phyloP scores from a whole-genome alignment of 2,113 vertebrate species.

The Maccullochella peelii region DNA sequence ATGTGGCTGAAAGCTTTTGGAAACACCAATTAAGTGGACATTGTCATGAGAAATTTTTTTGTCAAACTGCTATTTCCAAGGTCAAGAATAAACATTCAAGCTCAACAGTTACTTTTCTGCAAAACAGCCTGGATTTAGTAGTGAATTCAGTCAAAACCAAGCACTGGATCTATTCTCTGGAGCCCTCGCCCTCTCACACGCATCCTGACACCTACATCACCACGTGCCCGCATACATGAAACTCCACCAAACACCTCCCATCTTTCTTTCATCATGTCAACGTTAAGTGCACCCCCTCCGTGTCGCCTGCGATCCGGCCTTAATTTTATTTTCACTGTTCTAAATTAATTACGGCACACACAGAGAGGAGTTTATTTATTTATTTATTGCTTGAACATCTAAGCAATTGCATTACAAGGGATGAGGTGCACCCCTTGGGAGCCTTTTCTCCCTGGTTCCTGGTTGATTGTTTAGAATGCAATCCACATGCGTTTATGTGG shows the following conservation, averaged over 20 bases:
- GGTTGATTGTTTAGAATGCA: conserved; percentile 56
- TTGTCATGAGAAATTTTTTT: neutral
- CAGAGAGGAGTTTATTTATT: conserved; percentile 62
- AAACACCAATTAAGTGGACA: neutral
- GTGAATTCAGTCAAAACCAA: neutral
- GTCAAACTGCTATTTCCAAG: neutral
- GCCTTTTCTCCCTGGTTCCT: conserved; percentile 20
- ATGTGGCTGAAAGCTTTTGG: neutral
- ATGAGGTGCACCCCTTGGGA: conserved; percentile 63
- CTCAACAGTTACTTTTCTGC: neutral
- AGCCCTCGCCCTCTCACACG: neutral
- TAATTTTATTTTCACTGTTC: conserved; percentile 75
- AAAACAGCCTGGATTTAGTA: neutral
- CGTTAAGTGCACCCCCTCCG: conserved; percentile 32
- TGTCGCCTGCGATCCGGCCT: conserved; percentile 27
- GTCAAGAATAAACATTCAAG: neutral
- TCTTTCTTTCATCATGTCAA: conserved; percentile 24
- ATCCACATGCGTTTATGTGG: conserved; percentile 55
- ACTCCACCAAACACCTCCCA: neutral
- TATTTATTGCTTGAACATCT: conserved; percentile 67
- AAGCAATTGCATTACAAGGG: conserved; percentile 76
- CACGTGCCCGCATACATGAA: neutral
- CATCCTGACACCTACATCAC: conserved; percentile 17
- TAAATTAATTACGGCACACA: conserved; percentile 73
- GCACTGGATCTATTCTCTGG: neutral